Base-by-base conservation (phyloP, 2,888 invertebrate species). In the Endotricha flammealis region DNA sequence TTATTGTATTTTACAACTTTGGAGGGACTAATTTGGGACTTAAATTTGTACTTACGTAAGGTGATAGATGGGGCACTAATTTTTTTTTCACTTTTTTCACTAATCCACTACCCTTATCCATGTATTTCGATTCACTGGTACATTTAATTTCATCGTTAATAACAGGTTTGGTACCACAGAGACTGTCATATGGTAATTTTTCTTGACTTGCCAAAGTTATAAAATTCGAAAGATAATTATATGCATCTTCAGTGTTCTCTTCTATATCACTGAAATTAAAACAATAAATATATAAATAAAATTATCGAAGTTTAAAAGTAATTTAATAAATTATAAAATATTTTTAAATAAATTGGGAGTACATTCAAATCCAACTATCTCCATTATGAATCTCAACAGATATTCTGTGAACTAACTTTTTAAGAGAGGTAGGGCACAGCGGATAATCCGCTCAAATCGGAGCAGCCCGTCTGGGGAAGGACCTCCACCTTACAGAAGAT, bases 21-120 rank as follows among this genome's bases (percentile, higher is more conserved):
- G n/a, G n/a, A n/a, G n/a, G n/a, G n/a, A n/a, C n/a, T n/a, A n/a
- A n/a, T n/a, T n/a, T n/a, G n/a, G n/a, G n/a, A n/a, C n/a, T n/a
- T n/a, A 20, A 20, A n/a, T 20, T 20, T 20, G 16, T 22, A 78
- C 85, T 79, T 66, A 86, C 85, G 46, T 74, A 73, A 4, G 86
- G 86, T 0, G 82, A 74, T 2, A 86, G 51, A 41, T 82, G 82
- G 0, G 83, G 82, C 0, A 83, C 48, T 43, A 69, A 81, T 35
- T 67, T 61, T 47, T 69, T 83, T 0, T 46, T 44, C 12, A 57
- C 60, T 13, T 45, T 49, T 32, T 41, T 62, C 6, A 85, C 34
- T 2, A 60, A 31, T 0, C 30, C 64, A 1, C 71, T 72, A 1
- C 50, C 48, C 12, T 61, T 51, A 3, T 61, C 44, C 4, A 53